phyloP scores from a whole-genome alignment of 2,113 vertebrate species.

The Hyperopisus bebe region DNA sequence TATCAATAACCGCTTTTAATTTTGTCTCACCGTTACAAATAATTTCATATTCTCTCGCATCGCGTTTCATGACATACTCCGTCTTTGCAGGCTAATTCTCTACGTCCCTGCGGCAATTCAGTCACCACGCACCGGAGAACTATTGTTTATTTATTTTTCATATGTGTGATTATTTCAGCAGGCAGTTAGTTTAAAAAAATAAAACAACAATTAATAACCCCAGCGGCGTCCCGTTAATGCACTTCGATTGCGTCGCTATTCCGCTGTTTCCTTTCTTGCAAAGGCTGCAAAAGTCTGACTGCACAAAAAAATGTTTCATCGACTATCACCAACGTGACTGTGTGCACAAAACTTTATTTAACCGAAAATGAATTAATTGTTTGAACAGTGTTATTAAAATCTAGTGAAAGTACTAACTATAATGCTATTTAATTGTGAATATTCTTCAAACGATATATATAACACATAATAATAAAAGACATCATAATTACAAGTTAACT shows the following conservation, averaged over 20 bases:
- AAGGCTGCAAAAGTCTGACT: slow-evolving; percentile 4
- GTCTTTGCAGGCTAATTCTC: slow-evolving; percentile 45
- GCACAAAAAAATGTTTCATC: not conserved
- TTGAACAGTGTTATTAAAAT: not conserved
- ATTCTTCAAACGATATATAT: not conserved
- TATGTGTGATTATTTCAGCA: slow-evolving; percentile 46
- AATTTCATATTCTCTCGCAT: slow-evolving; percentile 38
- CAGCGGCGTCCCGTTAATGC: slow-evolving; percentile 51
- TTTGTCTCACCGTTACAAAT: slow-evolving; percentile 47
- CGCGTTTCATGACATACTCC: slow-evolving; percentile 42
- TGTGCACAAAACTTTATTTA: not conserved
- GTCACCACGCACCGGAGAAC: slow-evolving; percentile 34
- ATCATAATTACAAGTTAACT: not conserved
- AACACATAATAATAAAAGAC: not conserved
- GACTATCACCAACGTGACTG: not conserved
- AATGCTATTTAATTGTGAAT: not conserved
- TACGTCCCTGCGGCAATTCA: slow-evolving; percentile 30
- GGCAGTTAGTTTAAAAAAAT: slow-evolving; percentile 37
- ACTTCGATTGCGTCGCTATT: slow-evolving; percentile 51
- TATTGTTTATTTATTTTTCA: slow-evolving; percentile 56
- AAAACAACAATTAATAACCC: slow-evolving; percentile 58
- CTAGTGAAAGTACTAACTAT: not conserved
- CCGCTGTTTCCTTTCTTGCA: not conserved
- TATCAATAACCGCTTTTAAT: slow-evolving; percentile 61
- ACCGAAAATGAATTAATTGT: not conserved